Evolutionary conservation across 2,797 vertebrate genomes (phyloP).

Genomic region (Acanthornis magna): DNA sequence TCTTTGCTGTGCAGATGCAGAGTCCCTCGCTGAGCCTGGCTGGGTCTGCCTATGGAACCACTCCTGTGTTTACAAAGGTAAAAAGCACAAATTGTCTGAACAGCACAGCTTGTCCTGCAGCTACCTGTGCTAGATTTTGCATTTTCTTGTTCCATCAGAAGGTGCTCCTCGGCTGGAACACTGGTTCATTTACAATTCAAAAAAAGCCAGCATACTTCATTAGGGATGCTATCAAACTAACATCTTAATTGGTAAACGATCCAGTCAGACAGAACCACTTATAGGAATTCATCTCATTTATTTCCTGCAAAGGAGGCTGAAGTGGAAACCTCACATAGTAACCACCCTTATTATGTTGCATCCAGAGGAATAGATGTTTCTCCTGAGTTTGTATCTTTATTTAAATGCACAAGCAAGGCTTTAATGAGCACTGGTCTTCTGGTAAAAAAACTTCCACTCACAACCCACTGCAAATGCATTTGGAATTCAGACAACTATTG

Average conservation of each 20-base stretch:
- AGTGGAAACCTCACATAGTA: background rate
- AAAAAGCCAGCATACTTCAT: background rate
- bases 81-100: background rate
- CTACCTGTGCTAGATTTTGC: background rate
- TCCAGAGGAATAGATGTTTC: background rate
- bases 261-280: background rate
- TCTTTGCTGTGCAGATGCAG: constrained; percentile 74
- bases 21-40: constrained; percentile 74
- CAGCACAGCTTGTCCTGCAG: background rate
- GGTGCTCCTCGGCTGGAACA: too few species aligned
- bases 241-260: background rate
- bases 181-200: background rate
- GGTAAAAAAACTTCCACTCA: background rate
- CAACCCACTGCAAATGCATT: background rate
- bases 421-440: background rate
- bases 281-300: background rate
- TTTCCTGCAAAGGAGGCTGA: background rate
- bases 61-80: constrained; percentile 88
- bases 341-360: background rate
- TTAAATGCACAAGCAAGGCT: background rate
- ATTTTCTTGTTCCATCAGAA: background rate
- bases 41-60: constrained; percentile 69
- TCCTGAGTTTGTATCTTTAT: background rate
- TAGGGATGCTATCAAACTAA: background rate
- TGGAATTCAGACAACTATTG: background rate